These are phyloP conservation scores for Apotomis betuletana DNA, from an alignment of 2,888 invertebrate genomes.

Conservation along the genomic window DNA sequence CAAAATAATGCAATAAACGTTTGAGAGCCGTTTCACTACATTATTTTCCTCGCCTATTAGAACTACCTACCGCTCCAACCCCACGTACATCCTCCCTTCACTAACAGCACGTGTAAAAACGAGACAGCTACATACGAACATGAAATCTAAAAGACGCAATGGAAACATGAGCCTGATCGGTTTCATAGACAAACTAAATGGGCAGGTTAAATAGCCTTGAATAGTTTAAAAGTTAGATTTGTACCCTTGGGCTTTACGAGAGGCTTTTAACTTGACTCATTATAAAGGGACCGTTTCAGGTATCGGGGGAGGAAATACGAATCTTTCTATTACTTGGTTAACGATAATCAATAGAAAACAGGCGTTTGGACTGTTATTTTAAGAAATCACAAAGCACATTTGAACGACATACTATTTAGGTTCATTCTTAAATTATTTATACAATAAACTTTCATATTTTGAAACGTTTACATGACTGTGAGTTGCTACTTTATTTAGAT, in stretches of 20 bases:
- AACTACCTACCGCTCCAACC: conserved; percentile 7
- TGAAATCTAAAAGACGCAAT: not conserved
- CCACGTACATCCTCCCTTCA: not conserved
- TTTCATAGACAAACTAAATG: conserved; percentile 41
- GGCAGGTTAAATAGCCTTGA: conserved; percentile 34
- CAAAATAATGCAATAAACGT: too few relatives aligned
- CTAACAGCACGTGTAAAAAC: not conserved
- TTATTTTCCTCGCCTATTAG: conserved; percentile 32
- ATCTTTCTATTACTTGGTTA: conserved; percentile 2
- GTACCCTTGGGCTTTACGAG: conserved; percentile 25
- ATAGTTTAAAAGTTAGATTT: conserved; percentile 39
- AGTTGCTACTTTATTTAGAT: too few relatives aligned
- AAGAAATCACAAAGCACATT: too few relatives aligned
- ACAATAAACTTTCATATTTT: too few relatives aligned
- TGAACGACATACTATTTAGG: not conserved
- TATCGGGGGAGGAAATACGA: conserved; percentile 16
- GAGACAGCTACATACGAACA: conserved; percentile 9
- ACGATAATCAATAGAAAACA: conserved; percentile 9
- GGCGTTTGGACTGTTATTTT: not conserved
- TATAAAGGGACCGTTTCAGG: conserved; percentile 28
- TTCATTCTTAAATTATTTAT: too few relatives aligned
- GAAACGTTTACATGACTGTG: too few relatives aligned
- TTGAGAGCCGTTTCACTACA: conserved; percentile 50
- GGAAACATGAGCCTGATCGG: conserved; percentile 33
- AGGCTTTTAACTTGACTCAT: conserved; percentile 19